Percentiles rank a stretch among this genome's conserved stretches.
These are phyloP conservation scores for Xanthia icteritia DNA, from an alignment of 2,888 invertebrate genomes.

Conservation along the genomic window DNA sequence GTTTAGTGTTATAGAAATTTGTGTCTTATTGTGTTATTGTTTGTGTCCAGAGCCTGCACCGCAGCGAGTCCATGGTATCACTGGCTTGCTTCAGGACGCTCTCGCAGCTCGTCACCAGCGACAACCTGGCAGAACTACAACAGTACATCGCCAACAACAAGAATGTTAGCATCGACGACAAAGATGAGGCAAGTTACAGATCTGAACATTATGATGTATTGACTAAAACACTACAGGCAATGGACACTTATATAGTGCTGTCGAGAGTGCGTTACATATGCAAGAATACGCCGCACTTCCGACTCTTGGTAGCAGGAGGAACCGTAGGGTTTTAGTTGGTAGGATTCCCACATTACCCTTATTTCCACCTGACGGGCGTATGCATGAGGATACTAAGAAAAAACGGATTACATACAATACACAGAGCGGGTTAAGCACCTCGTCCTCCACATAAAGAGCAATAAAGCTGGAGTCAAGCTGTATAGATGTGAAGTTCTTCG, in stretches of 20 bases:
- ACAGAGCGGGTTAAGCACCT: background rate
- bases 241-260: background rate
- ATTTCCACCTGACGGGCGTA: background rate
- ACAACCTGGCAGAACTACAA: constrained; percentile 94
- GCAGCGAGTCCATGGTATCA: constrained; percentile 97
- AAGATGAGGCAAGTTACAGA: constrained; percentile 93
- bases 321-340: background rate
- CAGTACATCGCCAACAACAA: constrained; percentile 95
- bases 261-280: background rate
- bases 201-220: background rate
- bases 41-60: constrained; percentile 93
- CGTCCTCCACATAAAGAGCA: background rate
- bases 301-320: background rate
- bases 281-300: background rate
- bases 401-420: background rate
- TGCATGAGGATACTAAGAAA: background rate
- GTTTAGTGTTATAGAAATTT: constrained; percentile 11
- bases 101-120: constrained; percentile 94
- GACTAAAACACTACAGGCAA: background rate
- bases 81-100: constrained; percentile 95
- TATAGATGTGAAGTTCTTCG: too few species aligned
- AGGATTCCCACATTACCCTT: background rate
- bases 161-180: constrained; percentile 95
- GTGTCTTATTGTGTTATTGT: constrained; percentile 36
- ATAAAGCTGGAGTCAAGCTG: background rate